Conservation (phyloP, 2,113 vertebrate species). For the Arothron firmamentum region DNA sequence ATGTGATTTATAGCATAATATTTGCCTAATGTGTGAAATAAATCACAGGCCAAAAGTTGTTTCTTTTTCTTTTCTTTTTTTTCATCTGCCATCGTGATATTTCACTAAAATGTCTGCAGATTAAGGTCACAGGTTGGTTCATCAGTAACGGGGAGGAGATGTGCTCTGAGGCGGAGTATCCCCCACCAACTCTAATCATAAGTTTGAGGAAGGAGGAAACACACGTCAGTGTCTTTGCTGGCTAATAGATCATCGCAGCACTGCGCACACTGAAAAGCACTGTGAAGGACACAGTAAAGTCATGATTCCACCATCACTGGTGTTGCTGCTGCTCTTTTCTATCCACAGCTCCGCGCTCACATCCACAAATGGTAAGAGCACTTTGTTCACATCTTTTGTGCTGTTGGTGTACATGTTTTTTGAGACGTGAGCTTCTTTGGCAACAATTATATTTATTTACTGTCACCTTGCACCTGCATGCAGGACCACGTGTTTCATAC, state of each 20-base stretch:
- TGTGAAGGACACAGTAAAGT: conserved; percentile 3
- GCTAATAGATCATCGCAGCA: not conserved
- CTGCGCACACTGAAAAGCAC: not conserved
- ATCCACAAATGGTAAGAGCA: conserved; percentile 52
- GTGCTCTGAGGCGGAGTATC: conserved; percentile 25
- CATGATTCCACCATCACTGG: conserved; percentile 25
- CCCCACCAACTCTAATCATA: conserved; percentile 13
- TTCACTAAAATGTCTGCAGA: not conserved
- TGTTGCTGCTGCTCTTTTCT: conserved; percentile 35
- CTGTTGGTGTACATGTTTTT: not conserved
- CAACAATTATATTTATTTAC: no score
- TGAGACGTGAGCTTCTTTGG: not conserved
- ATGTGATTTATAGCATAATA: conserved; percentile 34
- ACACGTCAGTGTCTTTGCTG: conserved; percentile 5
- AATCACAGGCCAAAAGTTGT: conserved; percentile 33
- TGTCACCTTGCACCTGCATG: not conserved
- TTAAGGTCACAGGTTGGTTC: not conserved
- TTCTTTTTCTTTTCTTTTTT: not conserved
- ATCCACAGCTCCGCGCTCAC: conserved; percentile 20
- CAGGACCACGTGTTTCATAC: not conserved
- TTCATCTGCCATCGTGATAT: not conserved
- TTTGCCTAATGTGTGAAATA: conserved; percentile 45
- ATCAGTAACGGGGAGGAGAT: conserved; percentile 28
- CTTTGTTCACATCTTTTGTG: not conserved
- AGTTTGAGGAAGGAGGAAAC: conserved; percentile 1